Base-by-base conservation (phyloP, 2,888 invertebrate genomes). In the Platypus cylindrus region DNA sequence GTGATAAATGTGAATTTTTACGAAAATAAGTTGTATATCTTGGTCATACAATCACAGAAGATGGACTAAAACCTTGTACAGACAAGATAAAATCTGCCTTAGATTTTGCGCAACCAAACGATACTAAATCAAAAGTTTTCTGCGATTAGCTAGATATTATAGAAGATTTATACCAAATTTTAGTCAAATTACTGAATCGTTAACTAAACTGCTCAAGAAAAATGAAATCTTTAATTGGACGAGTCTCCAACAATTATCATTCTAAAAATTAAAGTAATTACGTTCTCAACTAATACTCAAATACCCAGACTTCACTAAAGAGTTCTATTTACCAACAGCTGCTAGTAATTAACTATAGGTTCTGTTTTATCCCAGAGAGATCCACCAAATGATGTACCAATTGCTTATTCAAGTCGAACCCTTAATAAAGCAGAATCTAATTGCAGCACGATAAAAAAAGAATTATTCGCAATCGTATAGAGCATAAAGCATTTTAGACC, bases 21-120 rank as follows among this genome's bases (percentile, higher is more conserved):
- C n/a, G n/a, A n/a, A n/a, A n/a, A n/a, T n/a, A 33, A 35, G 5
- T 24, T 11, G 11, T 27, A 37, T 36, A 38, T 38, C 29, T 46
- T 15, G 46, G 46, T 1, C 48, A 47, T 30, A 15, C 24, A 5
- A 22, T 36, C 5, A n/a, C 11, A 3, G 12, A 15, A 17, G 15
- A 25, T 8, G 36, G 25, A 16, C 17, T 9, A 25, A 18, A 3
- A 20, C 9, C 31, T 2, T 13, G 32, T 13, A 30, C 30, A 3
- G 30, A 22, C 11, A 36, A 36, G 24, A 34, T 12, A 5, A 22
- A 20, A 23, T 5, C 20, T 3, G 23, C 30, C 9, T 3, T 14
- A 20, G 18, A 31, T 9, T 31, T 31, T 11, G 17, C 31, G 12
- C 8, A 11, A 25, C 36, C 35, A 5, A 20, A 29, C 15, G n/a